Evolutionary conservation across 2,888 invertebrate genomes (phyloP).

Genomic region (Synanthedon tipuliformis): DNA sequence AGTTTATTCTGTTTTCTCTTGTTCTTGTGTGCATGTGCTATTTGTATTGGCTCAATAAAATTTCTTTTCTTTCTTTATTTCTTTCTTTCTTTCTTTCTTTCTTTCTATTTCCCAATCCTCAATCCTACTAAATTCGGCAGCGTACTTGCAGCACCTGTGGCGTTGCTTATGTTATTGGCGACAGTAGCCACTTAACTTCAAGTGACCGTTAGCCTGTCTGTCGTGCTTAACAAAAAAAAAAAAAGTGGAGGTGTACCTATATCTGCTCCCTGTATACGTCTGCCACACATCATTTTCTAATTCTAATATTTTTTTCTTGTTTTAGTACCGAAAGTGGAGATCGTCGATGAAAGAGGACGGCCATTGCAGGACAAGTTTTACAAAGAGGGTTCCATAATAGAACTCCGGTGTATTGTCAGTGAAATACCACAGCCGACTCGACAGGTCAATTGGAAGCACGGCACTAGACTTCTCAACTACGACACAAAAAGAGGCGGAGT

Average conservation of each 20-base stretch:
- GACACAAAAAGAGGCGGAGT: constrained; percentile 85
- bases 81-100: too few species aligned
- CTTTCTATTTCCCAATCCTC: too few species aligned
- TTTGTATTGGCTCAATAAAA: too few species aligned
- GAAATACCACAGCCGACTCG: constrained; percentile 81
- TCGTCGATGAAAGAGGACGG: constrained; percentile 82
- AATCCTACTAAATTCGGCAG: too few species aligned
- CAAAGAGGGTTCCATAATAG: constrained; percentile 85
- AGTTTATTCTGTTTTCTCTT: too few species aligned
- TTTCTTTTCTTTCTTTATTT: too few species aligned
- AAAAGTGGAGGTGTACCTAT: background rate
- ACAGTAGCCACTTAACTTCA: background rate
- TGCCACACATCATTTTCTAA: background rate
- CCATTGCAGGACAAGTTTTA: constrained; percentile 84
- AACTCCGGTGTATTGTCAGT: constrained; percentile 83
- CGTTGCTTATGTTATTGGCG: background rate
- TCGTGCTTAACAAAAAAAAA: background rate
- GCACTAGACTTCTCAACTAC: constrained; percentile 79
- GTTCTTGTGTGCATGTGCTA: too few species aligned
- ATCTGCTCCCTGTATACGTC: constrained; percentile 5
- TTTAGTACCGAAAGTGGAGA: constrained; percentile 84
- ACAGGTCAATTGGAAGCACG: constrained; percentile 84
- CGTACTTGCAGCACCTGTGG: too few species aligned
- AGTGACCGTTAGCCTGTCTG: background rate
- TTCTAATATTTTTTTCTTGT: constrained; percentile 6